Evolutionary conservation across 2,888 invertebrate genomes (phyloP).

Genomic region (Cataglyphis cursor): DNA sequence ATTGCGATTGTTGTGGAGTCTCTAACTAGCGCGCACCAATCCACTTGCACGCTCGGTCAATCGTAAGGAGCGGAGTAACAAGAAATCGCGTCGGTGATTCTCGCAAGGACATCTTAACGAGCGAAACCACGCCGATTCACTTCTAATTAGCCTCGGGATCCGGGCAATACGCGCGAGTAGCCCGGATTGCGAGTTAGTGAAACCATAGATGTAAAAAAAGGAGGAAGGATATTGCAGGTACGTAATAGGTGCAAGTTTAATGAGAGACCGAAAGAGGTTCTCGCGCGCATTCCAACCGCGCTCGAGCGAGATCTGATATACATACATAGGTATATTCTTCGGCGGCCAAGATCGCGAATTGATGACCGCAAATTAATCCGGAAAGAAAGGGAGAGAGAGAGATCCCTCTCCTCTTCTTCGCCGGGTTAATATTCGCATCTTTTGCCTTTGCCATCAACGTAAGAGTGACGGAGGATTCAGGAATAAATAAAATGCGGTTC

Average conservation of each 20-base stretch:
- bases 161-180: too few species aligned
- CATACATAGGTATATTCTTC: neutral
- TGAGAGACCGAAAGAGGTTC: neutral
- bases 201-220: neutral
- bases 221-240: neutral
- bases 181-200: neutral
- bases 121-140: neutral
- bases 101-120: neutral
- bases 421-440: conserved; percentile 14
- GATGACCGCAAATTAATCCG: conserved; percentile 21
- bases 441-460: neutral
- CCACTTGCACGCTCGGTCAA: conserved; percentile 32
- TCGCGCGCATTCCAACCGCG: neutral
- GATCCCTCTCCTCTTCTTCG: neutral
- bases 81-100: neutral
- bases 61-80: neutral
- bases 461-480: conserved; percentile 9
- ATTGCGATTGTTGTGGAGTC: conserved; percentile 29
- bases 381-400: neutral
- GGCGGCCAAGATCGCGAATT: conserved; percentile 8
- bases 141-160: neutral
- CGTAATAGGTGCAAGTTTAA: neutral
- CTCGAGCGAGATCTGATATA: neutral
- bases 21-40: conserved; percentile 19
- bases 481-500: neutral